Conservation (phyloP, 1,140 invertebrate species). For the Sitobion miscanthi region DNA sequence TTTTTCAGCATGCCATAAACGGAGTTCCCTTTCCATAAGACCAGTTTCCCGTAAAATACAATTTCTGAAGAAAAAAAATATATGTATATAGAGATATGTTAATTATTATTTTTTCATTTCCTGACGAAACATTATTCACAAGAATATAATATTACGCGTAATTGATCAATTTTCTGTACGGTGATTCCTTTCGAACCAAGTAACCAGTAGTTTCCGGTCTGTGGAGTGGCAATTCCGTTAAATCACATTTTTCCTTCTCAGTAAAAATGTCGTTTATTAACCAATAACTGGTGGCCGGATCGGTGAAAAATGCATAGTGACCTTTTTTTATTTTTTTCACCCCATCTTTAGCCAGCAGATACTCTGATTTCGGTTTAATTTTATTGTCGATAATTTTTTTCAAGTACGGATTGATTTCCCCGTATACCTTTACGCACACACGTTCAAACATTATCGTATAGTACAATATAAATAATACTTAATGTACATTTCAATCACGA, state of each 20-base stretch:
- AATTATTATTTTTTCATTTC: neutral
- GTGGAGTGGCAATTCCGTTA: slow-evolving; percentile 60
- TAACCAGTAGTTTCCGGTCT: slow-evolving; percentile 53
- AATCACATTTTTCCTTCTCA: slow-evolving; percentile 62
- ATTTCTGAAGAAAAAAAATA: neutral
- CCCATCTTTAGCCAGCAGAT: slow-evolving; percentile 62
- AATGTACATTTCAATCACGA: neutral
- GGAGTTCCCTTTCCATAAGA: neutral
- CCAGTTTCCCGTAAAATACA: slow-evolving; percentile 23
- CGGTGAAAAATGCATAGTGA: slow-evolving; percentile 58
- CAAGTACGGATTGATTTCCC: neutral
- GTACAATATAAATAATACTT: neutral
- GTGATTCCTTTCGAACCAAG: slow-evolving; percentile 30
- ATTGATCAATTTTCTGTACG: slow-evolving; percentile 35
- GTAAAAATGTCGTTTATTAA: slow-evolving; percentile 60
- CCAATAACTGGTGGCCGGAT: slow-evolving; percentile 56
- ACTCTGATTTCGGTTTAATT: slow-evolving; percentile 37
- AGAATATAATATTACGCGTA: slow-evolving; percentile 14
- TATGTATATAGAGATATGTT: neutral
- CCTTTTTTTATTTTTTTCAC: slow-evolving; percentile 60
- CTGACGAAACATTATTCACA: neutral
- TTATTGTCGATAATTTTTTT: slow-evolving; percentile 24
- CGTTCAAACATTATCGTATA: neutral
- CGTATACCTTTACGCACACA: neutral
- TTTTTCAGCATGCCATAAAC: slow-evolving; percentile 36